Evolutionary conservation across 1,140 invertebrate species (phyloP).

Genomic region (Atta texana): DNA sequence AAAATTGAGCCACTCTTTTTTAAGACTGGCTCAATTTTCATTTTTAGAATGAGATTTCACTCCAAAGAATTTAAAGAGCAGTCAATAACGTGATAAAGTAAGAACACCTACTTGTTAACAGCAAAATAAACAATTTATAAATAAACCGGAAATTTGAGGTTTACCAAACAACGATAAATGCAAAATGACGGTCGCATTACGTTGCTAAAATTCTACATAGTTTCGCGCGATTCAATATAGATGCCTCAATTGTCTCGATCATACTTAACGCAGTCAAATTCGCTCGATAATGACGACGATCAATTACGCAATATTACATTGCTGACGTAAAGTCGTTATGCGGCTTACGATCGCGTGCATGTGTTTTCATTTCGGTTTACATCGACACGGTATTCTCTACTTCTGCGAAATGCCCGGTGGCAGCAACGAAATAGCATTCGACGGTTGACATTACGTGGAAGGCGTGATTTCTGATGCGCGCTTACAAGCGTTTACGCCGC

Average conservation of each 20-base stretch:
- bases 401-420: constrained; percentile 18
- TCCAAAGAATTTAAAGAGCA: too few relatives aligned
- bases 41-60: too few relatives aligned
- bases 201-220: background rate
- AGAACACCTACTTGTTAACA: background rate
- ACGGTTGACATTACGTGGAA: constrained; percentile 60
- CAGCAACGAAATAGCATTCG: constrained; percentile 43
- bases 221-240: background rate
- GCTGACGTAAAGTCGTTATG: constrained; percentile 23
- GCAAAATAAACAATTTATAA: background rate
- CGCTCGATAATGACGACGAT: constrained; percentile 17
- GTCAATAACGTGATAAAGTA: background rate
- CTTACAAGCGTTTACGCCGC: constrained; percentile 56
- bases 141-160: background rate
- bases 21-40: too few relatives aligned
- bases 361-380: constrained; percentile 21
- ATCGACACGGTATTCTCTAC: background rate
- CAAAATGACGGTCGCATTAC: constrained; percentile 13
- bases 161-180: background rate
- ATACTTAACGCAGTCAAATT: background rate
- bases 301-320: constrained; percentile 9
- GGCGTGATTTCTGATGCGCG: constrained; percentile 62
- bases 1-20: too few relatives aligned
- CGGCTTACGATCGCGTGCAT: constrained; percentile 1
- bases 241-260: constrained; percentile 6